Conservation (phyloP, 2,888 invertebrate species). For the Eristalis intricaria region DNA sequence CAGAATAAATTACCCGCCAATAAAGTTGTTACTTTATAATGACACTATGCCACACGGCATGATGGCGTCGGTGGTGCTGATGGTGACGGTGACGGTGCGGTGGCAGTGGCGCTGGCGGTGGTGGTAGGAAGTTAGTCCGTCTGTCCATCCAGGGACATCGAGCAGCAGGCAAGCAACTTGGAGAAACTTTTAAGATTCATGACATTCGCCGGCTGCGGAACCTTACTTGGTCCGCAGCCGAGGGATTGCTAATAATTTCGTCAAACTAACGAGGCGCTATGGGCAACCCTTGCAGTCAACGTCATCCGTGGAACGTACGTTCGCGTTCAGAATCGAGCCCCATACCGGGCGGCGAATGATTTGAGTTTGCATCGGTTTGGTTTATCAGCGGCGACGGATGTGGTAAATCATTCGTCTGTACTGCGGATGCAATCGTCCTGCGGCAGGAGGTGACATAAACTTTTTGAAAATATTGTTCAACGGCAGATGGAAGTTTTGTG, state of each 20-base stretch:
- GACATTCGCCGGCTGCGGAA: conserved; percentile 40
- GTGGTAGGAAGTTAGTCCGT: conserved; percentile 68
- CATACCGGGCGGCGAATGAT: conserved; percentile 1
- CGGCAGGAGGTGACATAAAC: conserved; percentile 38
- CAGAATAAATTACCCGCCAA: conserved; percentile 80
- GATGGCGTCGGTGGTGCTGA: background rate
- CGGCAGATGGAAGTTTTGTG: conserved; percentile 1
- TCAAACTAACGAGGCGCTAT: conserved; percentile 58
- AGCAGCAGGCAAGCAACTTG: conserved; percentile 7
- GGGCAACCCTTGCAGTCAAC: conserved; percentile 17
- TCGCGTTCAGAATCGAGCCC: background rate
- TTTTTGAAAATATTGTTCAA: conserved; percentile 37
- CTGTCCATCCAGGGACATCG: conserved; percentile 31
- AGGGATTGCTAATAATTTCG: conserved; percentile 46
- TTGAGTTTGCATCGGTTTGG: conserved; percentile 47
- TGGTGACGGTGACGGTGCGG: conserved; percentile 3
- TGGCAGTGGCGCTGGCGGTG: background rate
- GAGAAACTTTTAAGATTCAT: conserved; percentile 55
- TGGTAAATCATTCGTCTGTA: conserved; percentile 44
- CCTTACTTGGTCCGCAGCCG: conserved; percentile 39
- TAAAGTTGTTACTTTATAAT: conserved; percentile 81
- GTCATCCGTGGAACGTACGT: background rate
- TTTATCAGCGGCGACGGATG: conserved; percentile 60
- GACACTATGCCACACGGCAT: conserved; percentile 74
- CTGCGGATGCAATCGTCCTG: conserved; percentile 23